Conservation (phyloP, 2,113 vertebrate genomes). For the Brachypteracias leptosomus region DNA sequence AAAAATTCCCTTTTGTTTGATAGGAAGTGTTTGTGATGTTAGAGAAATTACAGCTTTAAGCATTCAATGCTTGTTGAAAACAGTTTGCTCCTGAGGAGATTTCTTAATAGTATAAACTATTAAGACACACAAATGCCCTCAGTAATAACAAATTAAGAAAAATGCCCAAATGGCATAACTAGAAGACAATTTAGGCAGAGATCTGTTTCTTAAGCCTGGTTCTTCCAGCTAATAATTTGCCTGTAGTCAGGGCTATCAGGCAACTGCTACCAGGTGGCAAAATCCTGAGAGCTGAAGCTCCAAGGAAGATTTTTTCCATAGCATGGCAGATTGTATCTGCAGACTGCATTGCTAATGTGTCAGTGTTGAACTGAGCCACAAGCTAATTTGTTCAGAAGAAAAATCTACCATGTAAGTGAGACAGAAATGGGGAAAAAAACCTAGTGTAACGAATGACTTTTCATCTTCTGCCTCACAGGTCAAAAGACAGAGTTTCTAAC, state of each 20-base stretch:
- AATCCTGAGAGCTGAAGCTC: background rate
- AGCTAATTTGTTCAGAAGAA: background rate
- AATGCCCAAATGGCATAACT: rapidly evolving
- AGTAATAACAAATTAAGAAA: background rate
- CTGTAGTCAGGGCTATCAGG: background rate
- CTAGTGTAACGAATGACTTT: background rate
- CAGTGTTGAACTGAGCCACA: background rate
- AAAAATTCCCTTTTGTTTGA: background rate
- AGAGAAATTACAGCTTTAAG: background rate
- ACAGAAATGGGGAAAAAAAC: background rate
- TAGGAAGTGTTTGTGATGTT: constrained; percentile 28
- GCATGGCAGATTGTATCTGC: background rate
- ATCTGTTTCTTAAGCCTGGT: background rate
- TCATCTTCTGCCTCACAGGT: background rate
- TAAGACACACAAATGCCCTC: background rate
- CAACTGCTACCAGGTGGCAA: background rate
- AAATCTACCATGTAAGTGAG: background rate
- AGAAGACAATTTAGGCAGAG: background rate
- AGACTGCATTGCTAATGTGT: background rate
- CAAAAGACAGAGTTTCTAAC: background rate
- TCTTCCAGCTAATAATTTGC: background rate
- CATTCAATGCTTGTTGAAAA: background rate
- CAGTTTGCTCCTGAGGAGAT: background rate
- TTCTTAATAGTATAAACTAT: background rate
- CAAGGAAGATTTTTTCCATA: background rate